Percentiles rank a stretch among this genome's conserved stretches.
Evolutionary conservation across 2,888 invertebrate genomes (phyloP).

Genomic region (Tyria jacobaeae): DNA sequence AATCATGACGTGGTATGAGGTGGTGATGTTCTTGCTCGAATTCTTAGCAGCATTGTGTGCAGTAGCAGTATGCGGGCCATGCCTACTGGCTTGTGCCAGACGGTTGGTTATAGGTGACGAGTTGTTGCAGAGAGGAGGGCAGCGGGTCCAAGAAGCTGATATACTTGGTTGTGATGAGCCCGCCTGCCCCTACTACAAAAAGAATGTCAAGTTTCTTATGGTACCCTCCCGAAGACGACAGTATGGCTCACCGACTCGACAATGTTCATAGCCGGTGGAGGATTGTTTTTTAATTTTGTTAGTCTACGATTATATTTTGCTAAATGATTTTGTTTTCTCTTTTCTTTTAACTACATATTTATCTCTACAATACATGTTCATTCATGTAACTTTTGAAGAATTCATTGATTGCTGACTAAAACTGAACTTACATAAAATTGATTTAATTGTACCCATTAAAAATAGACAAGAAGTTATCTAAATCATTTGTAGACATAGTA

Average conservation of each 20-base stretch:
- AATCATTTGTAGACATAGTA: background rate
- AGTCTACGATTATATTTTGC: conserved; percentile 23
- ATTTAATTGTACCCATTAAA: conserved; percentile 7
- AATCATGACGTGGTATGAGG: conserved; percentile 67
- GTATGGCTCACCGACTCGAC: conserved; percentile 65
- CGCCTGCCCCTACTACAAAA: conserved; percentile 80
- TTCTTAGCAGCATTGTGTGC: conserved; percentile 77
- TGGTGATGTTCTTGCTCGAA: conserved; percentile 74
- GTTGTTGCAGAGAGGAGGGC: conserved; percentile 59
- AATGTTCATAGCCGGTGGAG: conserved; percentile 39
- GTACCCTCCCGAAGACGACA: conserved; percentile 69
- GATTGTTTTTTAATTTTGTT: conserved; percentile 33
- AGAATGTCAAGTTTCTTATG: conserved; percentile 74
- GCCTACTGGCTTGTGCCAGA: conserved; percentile 72
- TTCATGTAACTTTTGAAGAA: background rate
- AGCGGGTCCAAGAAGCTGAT: conserved; percentile 66
- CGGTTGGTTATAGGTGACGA: conserved; percentile 75
- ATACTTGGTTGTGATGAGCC: conserved; percentile 80
- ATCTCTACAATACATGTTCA: background rate
- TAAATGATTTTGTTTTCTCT: background rate
- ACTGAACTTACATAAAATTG: background rate
- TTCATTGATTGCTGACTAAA: background rate
- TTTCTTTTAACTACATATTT: conserved; percentile 22
- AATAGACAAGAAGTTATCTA: background rate
- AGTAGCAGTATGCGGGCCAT: conserved; percentile 78